Evolutionary conservation across 2,113 vertebrate genomes (phyloP), one percentile per base, ranked within the genome.

Genomic region (Amblyornis subalaris): DNA sequence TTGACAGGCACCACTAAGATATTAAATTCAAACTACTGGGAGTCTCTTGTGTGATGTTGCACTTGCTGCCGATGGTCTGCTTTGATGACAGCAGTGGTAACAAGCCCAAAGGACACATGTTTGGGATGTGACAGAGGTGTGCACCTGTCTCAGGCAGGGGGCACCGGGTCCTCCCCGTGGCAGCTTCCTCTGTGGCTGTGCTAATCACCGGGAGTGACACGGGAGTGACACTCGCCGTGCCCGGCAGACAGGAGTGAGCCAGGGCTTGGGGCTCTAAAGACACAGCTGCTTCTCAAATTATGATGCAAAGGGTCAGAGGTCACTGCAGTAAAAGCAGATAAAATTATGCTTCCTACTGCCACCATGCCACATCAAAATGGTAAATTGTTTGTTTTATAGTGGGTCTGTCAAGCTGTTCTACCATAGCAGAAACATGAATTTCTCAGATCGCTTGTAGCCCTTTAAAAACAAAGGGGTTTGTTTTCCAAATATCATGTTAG

Each of bases 231-330:
- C 47, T 89, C 0, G 0, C 62, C 1, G 0, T 58, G 82, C 61
- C 50, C 0, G 2, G 55, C 73, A 71, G 72, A 23, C 86, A 76
- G 81, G 70, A 87, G 6, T 4, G 3, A 55, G 77, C 73, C 25
- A 87, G 48, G 81, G 81, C 65, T 29, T 71, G 66, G 33, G 87
- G 94, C 83, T 88, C 88, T 58, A 51, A 92, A 89, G 33, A 78
- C 91, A 93, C 95, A 97, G 94, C 95, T 97, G 97, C 93, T 96
- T 90, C 94, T 96, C 80, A 62, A 73, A 89, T 96, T 90, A 88
- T 96, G 81, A 87, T 81, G 76, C 85, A 40, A 5, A 47, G 77
- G 87, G 91, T 90, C 96, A 96, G 89, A 78, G 95, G 95, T 96
- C 94, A 86, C 64, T 36, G 72, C 77, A 95, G 93, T 88, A 92